Evolutionary conservation across 1,140 invertebrate species (phyloP), one percentile per base, ranked within the genome.

Genomic region (Pachypeltis micranthus): DNA sequence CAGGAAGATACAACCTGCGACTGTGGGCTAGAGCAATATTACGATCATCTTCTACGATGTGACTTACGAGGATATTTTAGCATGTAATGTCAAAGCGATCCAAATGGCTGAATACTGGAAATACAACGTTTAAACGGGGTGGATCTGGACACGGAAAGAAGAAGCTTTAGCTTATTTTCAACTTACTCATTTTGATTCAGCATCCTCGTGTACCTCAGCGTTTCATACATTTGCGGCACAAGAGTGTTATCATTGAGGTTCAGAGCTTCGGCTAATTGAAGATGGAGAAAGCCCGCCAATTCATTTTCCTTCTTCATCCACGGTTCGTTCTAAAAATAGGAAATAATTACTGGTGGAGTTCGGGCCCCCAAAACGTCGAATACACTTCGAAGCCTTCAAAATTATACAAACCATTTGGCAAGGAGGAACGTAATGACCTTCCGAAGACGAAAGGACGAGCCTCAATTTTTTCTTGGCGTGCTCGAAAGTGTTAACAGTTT

Each of bases 401-500:
- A n/a, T n/a, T n/a, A n/a, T n/a, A 39, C 31, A 10, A 10, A 39
- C 31, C 31, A 10, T 39, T 39, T 39, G 31, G 16, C 7, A 39
- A 16, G 31, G 31, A 39, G 31, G 31, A 16, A 10, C 7, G 31
- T 39, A 39, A 39, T 39, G 82, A 62, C 89, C 74, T 71, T 91
- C 88, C 2, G 86, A 84, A 62, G 85, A 89, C 65, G 91, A 93
- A 2, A 99, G 78, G 27, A 98, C 94, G 63, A 91, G 81, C 44
- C 95, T 81, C 34, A 99, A 77, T 73, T 97, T 96, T 65, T 90
- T 84, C 74, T 97, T 96, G 29, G 94, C 90, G 76, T 92, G 90
- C 58, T 82, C 76, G 71, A 95, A 94, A 24, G 84, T 80, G 58
- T 77, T 85, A 1, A 79, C 79, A 12, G 51, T 25, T 26, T 26